phyloP scores from a whole-genome alignment of 2,113 vertebrate genomes.

The Bubo blakistoni region DNA sequence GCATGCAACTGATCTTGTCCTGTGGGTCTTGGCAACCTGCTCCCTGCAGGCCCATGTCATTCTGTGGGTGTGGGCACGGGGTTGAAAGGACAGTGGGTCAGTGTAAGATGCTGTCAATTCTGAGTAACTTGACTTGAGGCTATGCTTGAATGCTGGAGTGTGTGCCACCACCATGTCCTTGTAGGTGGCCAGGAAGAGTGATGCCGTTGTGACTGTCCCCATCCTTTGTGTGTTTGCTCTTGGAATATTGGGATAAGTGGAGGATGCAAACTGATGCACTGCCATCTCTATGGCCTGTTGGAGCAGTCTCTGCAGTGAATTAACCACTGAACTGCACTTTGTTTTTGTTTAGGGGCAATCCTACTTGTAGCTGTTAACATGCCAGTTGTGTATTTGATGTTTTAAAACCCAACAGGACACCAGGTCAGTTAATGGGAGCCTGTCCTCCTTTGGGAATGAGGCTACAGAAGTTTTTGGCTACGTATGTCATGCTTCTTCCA shows the following conservation, averaged over 20 bases:
- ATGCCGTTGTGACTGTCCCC: neutral
- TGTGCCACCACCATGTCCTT: neutral
- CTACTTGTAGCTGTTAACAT: neutral
- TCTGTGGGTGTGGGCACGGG: neutral
- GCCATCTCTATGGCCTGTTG: neutral
- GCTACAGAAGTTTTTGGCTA: constrained; percentile 83
- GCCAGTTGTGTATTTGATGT: neutral
- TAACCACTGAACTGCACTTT: neutral
- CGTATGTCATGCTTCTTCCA: constrained; percentile 80
- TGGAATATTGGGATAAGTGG: neutral
- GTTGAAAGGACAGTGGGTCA: neutral
- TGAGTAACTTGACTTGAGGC: neutral
- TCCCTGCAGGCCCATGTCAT: rapidly evolving
- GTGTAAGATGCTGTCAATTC: neutral
- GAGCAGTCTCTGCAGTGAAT: neutral
- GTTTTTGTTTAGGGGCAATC: neutral
- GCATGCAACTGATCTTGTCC: neutral
- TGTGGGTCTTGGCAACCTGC: rapidly evolving
- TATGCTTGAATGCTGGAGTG: rapidly evolving
- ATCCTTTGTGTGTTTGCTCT: neutral
- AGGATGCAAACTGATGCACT: neutral
- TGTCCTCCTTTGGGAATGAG: constrained; percentile 85
- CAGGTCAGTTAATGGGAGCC: constrained; percentile 79
- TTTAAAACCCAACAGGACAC: constrained; percentile 69
- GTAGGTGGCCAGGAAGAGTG: neutral